Evolutionary conservation across 2,888 invertebrate species (phyloP).

Genomic region (Clistopyga incitator): DNA sequence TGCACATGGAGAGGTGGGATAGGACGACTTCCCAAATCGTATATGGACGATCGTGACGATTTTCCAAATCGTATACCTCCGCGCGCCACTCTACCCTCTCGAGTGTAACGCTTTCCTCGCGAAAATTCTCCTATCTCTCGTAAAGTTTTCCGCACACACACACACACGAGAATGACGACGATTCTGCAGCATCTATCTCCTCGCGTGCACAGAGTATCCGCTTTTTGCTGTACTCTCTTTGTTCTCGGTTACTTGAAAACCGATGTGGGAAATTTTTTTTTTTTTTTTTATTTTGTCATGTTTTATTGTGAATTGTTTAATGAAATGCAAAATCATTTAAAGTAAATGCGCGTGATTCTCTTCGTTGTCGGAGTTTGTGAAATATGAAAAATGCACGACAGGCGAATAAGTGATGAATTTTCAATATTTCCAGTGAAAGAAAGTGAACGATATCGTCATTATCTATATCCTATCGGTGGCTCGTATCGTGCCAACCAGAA

Average conservation of each 20-base stretch:
- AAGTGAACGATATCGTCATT: not conserved
- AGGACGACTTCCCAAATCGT: conserved; percentile 38
- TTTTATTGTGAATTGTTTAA: too few relatives aligned
- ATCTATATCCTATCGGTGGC: conserved; percentile 12
- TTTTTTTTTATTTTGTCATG: too few relatives aligned
- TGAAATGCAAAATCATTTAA: too few relatives aligned
- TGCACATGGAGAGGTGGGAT: not conserved
- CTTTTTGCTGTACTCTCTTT: not conserved
- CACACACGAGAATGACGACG: conserved; percentile 3
- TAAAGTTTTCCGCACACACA: conserved; percentile 11
- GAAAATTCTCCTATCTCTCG: conserved; percentile 6
- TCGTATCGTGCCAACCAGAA: conserved; percentile 28
- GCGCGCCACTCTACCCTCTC: not conserved
- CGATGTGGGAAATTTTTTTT: not conserved
- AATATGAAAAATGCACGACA: too few relatives aligned
- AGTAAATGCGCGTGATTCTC: too few relatives aligned
- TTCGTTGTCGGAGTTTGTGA: too few relatives aligned
- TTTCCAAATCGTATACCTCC: conserved; percentile 30
- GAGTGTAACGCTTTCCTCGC: conserved; percentile 1
- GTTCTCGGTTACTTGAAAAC: not conserved
- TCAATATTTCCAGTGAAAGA: not conserved
- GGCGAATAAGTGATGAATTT: too few relatives aligned
- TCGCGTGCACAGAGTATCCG: not conserved
- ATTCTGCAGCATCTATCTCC: not conserved
- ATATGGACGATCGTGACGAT: conserved; percentile 24